Percentiles rank a stretch among this genome's conserved stretches.
Conservation (phyloP, 2,888 invertebrate species). For the Odontomyia ornata region DNA sequence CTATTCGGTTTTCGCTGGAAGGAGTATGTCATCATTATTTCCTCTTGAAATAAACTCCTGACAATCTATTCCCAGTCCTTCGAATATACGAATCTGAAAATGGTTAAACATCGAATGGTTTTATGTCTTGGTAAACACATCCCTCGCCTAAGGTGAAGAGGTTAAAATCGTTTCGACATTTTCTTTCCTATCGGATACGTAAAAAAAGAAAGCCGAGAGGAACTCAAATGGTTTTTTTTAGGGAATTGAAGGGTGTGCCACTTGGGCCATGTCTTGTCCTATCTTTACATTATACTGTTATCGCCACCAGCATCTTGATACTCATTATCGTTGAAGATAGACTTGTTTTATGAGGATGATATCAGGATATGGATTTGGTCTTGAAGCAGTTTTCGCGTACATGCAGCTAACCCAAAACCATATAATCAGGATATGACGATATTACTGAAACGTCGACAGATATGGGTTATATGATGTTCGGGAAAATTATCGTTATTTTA, state of each 20-base stretch:
- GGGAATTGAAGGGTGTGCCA: too few relatives aligned
- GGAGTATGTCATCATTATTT: too few relatives aligned
- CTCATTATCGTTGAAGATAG: conserved; percentile 48
- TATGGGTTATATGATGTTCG: not conserved
- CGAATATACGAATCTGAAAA: too few relatives aligned
- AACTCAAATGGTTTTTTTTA: not conserved
- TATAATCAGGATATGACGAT: conserved; percentile 33
- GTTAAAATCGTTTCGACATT: conserved; percentile 14
- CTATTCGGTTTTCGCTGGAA: too few relatives aligned
- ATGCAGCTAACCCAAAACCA: not conserved
- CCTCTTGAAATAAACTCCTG: too few relatives aligned
- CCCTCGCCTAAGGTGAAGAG: conserved; percentile 27
- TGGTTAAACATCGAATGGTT: not conserved
- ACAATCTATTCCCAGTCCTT: too few relatives aligned
- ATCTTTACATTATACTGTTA: not conserved
- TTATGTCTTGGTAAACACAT: not conserved
- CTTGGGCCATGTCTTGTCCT: too few relatives aligned
- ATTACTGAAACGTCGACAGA: conserved; percentile 25
- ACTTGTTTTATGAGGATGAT: conserved; percentile 49
- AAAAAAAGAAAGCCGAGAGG: not conserved
- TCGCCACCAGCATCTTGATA: conserved; percentile 41
- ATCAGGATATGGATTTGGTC: conserved; percentile 45
- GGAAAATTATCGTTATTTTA: not conserved
- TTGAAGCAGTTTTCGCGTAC: conserved; percentile 15
- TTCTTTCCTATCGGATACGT: not conserved